Evolutionary conservation across 2,888 invertebrate genomes (phyloP), one percentile per base, ranked within the genome.

Genomic region (Drosophila infuscata): DNA sequence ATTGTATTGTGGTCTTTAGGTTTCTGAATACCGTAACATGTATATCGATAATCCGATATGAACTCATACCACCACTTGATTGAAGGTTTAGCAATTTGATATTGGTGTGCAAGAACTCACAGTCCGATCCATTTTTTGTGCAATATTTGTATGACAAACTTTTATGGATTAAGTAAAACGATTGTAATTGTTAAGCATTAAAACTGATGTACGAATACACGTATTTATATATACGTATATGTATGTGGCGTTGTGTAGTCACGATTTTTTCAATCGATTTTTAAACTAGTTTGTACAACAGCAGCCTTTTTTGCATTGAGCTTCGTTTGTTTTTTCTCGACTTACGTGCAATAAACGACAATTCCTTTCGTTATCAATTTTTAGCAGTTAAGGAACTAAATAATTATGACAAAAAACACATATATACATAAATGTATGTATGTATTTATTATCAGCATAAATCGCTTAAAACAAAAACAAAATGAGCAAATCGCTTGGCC

Each of bases 101-200:
- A 81, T 77, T 76, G 85, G 76, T 75, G 71, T 79, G 79, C 87
- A 79, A 83, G 17, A 79, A 87, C 79, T 87, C 77, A 82, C 76
- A 83, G 91, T 91, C 89, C 89, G 89, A 89, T 89, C 89, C 89
- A 89, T 89, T 91, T 89, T 82, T 89, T 89, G 86, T 90, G 88
- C 90, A 90, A 90, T 89, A 91, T 89, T 88, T 88, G 88, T 88
- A 91, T 91, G 90, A 91, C 88, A 91, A 82, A 78, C 88, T 89
- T 87, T 89, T 87, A 56, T 90, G 80, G 77, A 79, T 90, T 90
- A 83, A 81, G 81, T 76, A 86, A 84, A 52, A 76, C 53, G 78
- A 71, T 57, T 73, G 68, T 81, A 73, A 63, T 46, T 81, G 78
- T 73, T 81, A 81, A 63, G 81, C 81, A 81, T 68, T 70, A 83